phyloP scores from a whole-genome alignment of 2,113 vertebrate species.

The Phrynocephalus versicolor region DNA sequence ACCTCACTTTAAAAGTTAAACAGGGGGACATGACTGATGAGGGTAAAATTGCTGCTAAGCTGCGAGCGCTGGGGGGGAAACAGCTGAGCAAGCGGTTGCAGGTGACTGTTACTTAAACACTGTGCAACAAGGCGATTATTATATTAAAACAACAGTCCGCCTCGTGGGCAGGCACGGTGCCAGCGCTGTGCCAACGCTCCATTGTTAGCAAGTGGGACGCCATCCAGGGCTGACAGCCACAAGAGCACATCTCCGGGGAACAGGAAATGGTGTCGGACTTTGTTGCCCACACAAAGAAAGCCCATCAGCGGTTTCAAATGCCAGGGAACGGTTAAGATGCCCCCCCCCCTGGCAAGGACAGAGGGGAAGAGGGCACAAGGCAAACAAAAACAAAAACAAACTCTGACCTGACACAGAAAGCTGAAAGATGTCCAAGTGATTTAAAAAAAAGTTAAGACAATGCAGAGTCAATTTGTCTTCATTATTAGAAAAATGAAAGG shows the following conservation, averaged over 20 bases:
- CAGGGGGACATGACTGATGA: not conserved
- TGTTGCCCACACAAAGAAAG: not conserved
- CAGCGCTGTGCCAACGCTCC: not conserved
- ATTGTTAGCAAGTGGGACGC: conserved; percentile 24
- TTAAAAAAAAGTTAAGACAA: not conserved
- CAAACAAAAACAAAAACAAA: not conserved
- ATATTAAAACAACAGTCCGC: conserved; percentile 28
- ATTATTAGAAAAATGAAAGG: not conserved
- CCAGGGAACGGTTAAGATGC: not conserved
- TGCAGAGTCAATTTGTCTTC: not conserved
- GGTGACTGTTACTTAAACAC: conserved; percentile 15
- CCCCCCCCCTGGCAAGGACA: not conserved
- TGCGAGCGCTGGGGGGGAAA: not conserved
- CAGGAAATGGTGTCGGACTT: not conserved
- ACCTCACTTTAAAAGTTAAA: not conserved
- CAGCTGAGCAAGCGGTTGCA: conserved; percentile 19
- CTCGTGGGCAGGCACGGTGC: not conserved
- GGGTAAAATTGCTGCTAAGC: not conserved
- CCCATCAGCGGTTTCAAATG: not conserved
- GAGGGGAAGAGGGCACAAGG: not conserved
- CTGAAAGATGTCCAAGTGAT: not conserved
- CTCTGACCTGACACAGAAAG: not conserved
- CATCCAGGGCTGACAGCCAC: conserved; percentile 14
- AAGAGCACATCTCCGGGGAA: conserved; percentile 2
- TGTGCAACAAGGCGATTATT: conserved; percentile 26